phyloP scores from a whole-genome alignment of 53 echinoderm and acorn worm species.

The Holothuria scabra region DNA sequence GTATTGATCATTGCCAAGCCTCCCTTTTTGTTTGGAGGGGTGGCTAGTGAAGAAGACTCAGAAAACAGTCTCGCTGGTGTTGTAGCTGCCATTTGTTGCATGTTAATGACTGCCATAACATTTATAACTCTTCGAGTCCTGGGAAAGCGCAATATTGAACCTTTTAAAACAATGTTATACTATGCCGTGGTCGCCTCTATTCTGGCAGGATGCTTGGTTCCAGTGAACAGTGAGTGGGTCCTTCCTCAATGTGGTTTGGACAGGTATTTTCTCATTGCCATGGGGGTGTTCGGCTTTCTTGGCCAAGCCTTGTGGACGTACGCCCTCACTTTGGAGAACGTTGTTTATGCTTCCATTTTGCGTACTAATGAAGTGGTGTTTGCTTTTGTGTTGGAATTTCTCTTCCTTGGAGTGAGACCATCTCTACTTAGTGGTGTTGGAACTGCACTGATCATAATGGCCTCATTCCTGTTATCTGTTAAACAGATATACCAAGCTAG shows the following conservation, averaged over 20 bases:
- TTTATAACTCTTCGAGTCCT: neutral
- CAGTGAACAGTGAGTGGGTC: neutral
- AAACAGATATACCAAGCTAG: slow-evolving; percentile 7
- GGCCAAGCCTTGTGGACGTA: slow-evolving; percentile 24
- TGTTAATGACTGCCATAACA: neutral
- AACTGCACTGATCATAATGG: neutral
- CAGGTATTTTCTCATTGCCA: neutral
- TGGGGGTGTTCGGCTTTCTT: neutral
- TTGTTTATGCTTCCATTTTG: slow-evolving; percentile 1
- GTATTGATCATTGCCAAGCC: slow-evolving; percentile 12
- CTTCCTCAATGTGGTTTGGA: slow-evolving; percentile 15
- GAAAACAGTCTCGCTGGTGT: neutral
- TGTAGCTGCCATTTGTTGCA: neutral
- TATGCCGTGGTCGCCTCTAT: neutral
- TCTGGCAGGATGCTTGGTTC: neutral
- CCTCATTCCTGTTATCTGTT: neutral
- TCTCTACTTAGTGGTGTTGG: slow-evolving; percentile 31
- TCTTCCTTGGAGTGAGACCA: slow-evolving; percentile 22
- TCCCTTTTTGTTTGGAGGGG: neutral
- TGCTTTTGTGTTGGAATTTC: slow-evolving; percentile 23
- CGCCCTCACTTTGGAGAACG: slow-evolving; percentile 7
- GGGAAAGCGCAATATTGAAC: slow-evolving; percentile 19
- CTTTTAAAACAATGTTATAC: slow-evolving; percentile 17
- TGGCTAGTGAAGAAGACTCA: neutral
- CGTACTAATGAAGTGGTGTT: slow-evolving; percentile 18